Conservation (phyloP, 2,113 vertebrate genomes). For the Nipponia nippon region DNA sequence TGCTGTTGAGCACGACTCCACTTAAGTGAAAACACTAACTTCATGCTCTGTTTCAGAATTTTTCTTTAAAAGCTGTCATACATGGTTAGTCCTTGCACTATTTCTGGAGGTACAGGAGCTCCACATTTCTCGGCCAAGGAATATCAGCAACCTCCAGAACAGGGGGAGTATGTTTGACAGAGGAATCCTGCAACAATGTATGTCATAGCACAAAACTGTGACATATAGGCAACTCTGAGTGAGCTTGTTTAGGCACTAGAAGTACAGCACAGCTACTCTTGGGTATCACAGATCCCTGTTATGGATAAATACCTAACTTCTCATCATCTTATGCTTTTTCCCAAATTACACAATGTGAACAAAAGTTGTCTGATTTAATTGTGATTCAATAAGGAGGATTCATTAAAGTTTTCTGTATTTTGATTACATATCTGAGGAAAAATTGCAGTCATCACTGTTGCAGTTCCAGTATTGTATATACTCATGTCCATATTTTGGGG, state of each 20-base stretch:
- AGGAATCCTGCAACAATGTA: neutral
- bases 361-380: neutral
- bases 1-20: neutral
- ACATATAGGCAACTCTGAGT: neutral
- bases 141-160: neutral
- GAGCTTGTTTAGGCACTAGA: neutral
- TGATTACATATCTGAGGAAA: neutral
- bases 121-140: neutral
- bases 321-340: neutral
- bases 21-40: neutral
- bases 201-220: neutral
- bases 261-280: neutral
- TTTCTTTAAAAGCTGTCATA: neutral
- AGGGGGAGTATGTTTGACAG: neutral
- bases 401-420: neutral
- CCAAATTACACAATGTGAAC: rapidly evolving
- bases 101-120: neutral
- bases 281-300: neutral
- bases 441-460: neutral
- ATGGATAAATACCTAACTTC: neutral
- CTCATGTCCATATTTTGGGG: rapidly evolving
- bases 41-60: neutral
- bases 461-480: neutral
- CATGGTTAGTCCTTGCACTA: neutral
- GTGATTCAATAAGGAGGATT: neutral